A percentile compares a stretch with the other conserved stretches of the same genome.
phyloP scores from a whole-genome alignment of 2,113 vertebrate species.

The Lathamus discolor region DNA sequence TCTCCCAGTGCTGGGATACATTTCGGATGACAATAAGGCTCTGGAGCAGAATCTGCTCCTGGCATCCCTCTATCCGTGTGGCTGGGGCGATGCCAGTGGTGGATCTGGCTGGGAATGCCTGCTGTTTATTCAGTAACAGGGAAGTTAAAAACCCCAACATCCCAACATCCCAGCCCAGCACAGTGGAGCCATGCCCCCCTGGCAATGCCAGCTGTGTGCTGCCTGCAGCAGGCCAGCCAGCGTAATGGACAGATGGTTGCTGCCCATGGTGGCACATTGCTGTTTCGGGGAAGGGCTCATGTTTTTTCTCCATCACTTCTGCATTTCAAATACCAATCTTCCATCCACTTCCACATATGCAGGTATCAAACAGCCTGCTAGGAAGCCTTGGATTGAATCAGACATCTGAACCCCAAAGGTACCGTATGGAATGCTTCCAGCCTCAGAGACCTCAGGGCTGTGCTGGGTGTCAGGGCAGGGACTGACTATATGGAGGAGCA shows the following conservation, averaged over 20 bases:
- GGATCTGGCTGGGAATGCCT: background rate
- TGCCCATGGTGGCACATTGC: background rate
- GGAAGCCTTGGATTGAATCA: background rate
- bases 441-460: background rate
- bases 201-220: background rate
- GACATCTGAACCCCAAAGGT: background rate
- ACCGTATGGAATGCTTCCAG: background rate
- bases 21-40: background rate
- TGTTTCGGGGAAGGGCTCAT: background rate
- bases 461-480: background rate
- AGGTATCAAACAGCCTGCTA: background rate
- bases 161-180: rapidly evolving
- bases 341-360: background rate
- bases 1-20: background rate
- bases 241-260: background rate
- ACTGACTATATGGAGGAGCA: background rate
- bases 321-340: background rate
- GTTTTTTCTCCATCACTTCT: background rate
- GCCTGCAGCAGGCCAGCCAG: background rate
- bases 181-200: background rate
- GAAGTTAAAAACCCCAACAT: background rate
- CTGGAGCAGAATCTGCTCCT: background rate
- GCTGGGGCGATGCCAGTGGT: background rate
- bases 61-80: background rate
- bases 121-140: background rate